A percentile compares a stretch with the other conserved stretches of the same genome.
These are phyloP conservation scores for Pristionchus entomophagus DNA, from an alignment of 2,888 invertebrate genomes.

Conservation along the genomic window DNA sequence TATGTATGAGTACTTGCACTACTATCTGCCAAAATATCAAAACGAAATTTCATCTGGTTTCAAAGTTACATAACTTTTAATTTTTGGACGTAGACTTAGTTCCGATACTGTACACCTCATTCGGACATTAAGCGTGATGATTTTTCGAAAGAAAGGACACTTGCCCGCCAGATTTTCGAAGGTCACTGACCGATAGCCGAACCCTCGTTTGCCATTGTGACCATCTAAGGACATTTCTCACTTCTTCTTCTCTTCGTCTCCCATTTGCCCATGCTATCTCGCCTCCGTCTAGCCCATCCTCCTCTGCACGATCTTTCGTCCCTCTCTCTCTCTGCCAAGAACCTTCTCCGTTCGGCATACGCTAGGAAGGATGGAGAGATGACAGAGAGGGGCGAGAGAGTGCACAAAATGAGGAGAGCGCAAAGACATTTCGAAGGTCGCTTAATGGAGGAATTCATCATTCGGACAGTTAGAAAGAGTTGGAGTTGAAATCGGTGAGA, in stretches of 20 bases:
- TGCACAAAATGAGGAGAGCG: neutral
- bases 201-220: constrained; percentile 25
- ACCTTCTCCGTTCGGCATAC: no score
- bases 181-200: neutral
- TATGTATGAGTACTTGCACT: no score
- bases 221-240: neutral
- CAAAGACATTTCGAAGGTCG: constrained; percentile 34
- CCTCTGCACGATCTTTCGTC: no score
- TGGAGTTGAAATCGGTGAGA: neutral
- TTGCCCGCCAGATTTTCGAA: neutral
- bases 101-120: no score
- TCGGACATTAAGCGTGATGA: no score
- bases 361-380: neutral
- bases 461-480: neutral
- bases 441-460: constrained; percentile 19
- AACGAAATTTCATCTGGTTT: no score
- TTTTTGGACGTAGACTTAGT: no score
- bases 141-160: neutral
- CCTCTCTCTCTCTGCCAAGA: no score
- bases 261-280: neutral
- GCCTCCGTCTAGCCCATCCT: no score
- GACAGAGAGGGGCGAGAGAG: neutral
- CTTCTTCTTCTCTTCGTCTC: no score
- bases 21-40: no score
- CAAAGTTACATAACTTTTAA: no score